phyloP scores from a whole-genome alignment of 2,113 vertebrate species.

The Callipepla squamata region DNA sequence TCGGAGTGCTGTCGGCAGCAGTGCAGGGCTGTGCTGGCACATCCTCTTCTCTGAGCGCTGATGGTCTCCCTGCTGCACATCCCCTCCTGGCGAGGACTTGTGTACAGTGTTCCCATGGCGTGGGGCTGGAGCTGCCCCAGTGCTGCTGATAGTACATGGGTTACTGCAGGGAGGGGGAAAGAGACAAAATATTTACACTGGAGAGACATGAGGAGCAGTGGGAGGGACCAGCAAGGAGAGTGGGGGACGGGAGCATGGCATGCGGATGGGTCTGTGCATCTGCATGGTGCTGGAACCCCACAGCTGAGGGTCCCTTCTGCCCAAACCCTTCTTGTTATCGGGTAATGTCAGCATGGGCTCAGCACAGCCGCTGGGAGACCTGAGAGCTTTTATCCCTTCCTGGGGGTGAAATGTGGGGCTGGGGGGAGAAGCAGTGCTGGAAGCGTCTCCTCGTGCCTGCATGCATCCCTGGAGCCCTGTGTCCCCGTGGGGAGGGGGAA shows the following conservation, averaged over 20 bases:
- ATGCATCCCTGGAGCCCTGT: not conserved
- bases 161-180: constrained; percentile 27
- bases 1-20: no score
- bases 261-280: not conserved
- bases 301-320: not conserved
- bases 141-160: not conserved
- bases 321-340: not conserved
- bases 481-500: not conserved
- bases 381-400: constrained; percentile 1
- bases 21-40: no score
- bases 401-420: not conserved
- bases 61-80: not conserved
- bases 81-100: not conserved
- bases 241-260: not conserved
- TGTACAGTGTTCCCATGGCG: rapidly evolving
- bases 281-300: not conserved
- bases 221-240: not conserved
- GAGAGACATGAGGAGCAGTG: not conserved
- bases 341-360: not conserved
- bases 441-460: not conserved
- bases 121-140: not conserved
- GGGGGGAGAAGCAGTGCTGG: not conserved
- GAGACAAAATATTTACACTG: constrained; percentile 49
- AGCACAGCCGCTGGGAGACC: not conserved
- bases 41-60: not conserved